Percentiles rank a stretch among this genome's conserved stretches.
Conservation (phyloP, 2,797 vertebrate species). For the Spinus olivaceus region DNA sequence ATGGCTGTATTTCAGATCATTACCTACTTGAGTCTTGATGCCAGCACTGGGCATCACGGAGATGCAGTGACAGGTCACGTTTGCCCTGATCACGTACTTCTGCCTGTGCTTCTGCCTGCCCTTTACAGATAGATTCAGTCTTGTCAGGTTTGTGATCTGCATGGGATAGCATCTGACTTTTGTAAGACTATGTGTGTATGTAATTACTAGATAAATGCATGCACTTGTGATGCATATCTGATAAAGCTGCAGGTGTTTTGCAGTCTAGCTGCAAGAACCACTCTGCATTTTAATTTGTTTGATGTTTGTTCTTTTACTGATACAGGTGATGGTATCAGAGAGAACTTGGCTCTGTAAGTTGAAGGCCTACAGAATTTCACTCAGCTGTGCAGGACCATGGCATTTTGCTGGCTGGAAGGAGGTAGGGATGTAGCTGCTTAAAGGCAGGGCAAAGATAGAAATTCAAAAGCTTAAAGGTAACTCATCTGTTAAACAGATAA, state of each 20-base stretch:
- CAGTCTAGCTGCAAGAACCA: neutral
- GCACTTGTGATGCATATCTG: neutral
- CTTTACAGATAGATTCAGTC: neutral
- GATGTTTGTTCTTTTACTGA: neutral
- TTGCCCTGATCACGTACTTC: neutral
- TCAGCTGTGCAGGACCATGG: neutral
- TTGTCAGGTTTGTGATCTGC: neutral
- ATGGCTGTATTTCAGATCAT: neutral
- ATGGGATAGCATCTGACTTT: neutral
- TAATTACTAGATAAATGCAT: neutral
- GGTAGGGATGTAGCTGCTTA: neutral
- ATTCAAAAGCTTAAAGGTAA: neutral
- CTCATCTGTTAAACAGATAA: neutral
- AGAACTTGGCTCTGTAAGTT: neutral
- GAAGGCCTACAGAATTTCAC: neutral
- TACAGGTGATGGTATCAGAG: neutral
- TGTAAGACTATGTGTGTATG: neutral
- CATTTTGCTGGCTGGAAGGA: neutral
- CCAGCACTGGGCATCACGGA: accelerated
- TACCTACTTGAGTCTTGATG: neutral
- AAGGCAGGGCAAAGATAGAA: neutral
- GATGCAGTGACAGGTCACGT: accelerated
- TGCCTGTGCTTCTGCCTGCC: neutral
- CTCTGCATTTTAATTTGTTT: neutral
- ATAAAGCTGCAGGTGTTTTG: neutral